These are phyloP conservation scores for Trachelipus rathkii DNA, from an alignment of 1,140 invertebrate genomes.

Conservation along the genomic window DNA sequence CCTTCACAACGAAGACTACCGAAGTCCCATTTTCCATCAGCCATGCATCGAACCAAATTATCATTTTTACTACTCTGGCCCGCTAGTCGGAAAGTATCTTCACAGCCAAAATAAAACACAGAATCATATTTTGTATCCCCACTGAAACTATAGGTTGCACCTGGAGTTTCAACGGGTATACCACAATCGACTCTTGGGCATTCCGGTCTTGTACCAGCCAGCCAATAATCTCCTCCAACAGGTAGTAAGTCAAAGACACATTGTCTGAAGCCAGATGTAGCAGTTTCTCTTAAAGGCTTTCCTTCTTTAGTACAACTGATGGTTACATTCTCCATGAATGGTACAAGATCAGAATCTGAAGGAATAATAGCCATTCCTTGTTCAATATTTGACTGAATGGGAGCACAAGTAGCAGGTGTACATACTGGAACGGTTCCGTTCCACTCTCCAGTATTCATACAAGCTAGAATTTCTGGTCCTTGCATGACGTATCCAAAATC, in stretches of 20 bases:
- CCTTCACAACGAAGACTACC: slow-evolving; percentile 92
- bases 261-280: slow-evolving; percentile 77
- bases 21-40: slow-evolving; percentile 92
- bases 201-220: slow-evolving; percentile 75
- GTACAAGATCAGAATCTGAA: slow-evolving; percentile 72
- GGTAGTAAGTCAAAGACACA: slow-evolving; percentile 91
- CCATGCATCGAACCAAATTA: slow-evolving; percentile 69
- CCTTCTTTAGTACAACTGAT: slow-evolving; percentile 73
- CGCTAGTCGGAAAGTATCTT: slow-evolving; percentile 87
- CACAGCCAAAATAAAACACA: slow-evolving; percentile 92
- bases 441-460: slow-evolving; percentile 86
- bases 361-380: slow-evolving; percentile 74
- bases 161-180: slow-evolving; percentile 76
- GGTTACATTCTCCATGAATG: slow-evolving; percentile 85
- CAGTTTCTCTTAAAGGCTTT: slow-evolving; percentile 69
- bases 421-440: slow-evolving; percentile 89
- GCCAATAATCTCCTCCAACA: slow-evolving; percentile 79
- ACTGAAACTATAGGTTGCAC: slow-evolving; percentile 84
- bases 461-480: slow-evolving; percentile 75
- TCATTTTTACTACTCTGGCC: slow-evolving; percentile 87
- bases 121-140: slow-evolving; percentile 83
- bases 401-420: slow-evolving; percentile 70
- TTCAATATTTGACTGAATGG: slow-evolving; percentile 78
- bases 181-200: slow-evolving; percentile 86
- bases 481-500: slow-evolving; percentile 90